These are phyloP conservation scores for Campoplex nolae DNA, from an alignment of 2,888 invertebrate genomes.

Conservation along the genomic window DNA sequence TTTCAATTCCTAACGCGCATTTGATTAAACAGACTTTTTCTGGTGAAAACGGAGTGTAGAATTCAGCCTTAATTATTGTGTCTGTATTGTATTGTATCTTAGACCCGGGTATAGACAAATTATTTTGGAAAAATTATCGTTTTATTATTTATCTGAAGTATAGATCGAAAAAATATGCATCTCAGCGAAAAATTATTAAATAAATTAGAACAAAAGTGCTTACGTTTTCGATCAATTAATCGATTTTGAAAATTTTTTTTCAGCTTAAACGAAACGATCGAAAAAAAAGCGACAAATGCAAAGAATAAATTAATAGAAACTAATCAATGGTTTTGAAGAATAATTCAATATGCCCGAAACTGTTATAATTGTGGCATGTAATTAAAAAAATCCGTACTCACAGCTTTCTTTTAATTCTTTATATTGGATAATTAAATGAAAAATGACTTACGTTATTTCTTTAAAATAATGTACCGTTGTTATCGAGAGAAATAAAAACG, in stretches of 20 bases:
- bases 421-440: conserved; percentile 11
- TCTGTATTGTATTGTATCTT: conserved; percentile 1
- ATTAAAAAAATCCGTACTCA: conserved; percentile 35
- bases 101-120: background rate
- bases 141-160: background rate
- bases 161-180: background rate
- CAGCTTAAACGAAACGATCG: background rate
- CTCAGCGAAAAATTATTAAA: background rate
- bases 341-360: background rate
- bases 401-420: conserved; percentile 54
- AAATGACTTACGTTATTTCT: conserved; percentile 50
- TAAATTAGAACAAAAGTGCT: background rate
- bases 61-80: background rate
- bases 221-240: background rate
- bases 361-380: background rate
- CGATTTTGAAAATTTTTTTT: background rate
- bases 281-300: background rate
- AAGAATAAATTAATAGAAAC: background rate
- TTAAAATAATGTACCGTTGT: conserved; percentile 29
- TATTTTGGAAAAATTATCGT: background rate
- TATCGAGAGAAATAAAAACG: conserved; percentile 7
- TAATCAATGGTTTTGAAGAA: background rate
- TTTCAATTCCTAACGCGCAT: background rate
- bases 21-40: background rate
- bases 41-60: background rate